phyloP scores from a whole-genome alignment of 2,888 invertebrate species.

The Lasioglossum pauxillum region DNA sequence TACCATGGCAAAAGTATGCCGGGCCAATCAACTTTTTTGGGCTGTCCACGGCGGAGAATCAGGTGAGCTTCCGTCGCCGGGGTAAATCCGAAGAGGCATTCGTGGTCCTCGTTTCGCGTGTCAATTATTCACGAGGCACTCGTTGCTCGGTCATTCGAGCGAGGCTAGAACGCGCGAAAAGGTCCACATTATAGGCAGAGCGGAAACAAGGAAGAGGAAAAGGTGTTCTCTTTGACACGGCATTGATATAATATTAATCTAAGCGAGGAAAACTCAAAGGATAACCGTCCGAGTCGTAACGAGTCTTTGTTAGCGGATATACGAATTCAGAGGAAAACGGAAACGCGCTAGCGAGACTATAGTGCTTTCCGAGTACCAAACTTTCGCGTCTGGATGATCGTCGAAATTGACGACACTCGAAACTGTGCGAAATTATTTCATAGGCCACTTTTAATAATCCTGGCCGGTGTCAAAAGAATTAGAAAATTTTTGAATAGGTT shows the following conservation, averaged over 20 bases:
- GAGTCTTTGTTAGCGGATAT: slow-evolving; percentile 59
- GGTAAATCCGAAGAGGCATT: slow-evolving; percentile 47
- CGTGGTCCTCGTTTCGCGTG: slow-evolving; percentile 37
- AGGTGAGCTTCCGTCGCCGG: neutral
- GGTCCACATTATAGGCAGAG: slow-evolving; percentile 50
- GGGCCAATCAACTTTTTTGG: slow-evolving; percentile 2
- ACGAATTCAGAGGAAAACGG: slow-evolving; percentile 49
- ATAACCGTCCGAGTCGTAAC: slow-evolving; percentile 66
- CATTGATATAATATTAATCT: slow-evolving; percentile 80
- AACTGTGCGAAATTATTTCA: neutral
- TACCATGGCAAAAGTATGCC: slow-evolving; percentile 5
- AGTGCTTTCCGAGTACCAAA: neutral
- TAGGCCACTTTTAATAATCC: neutral
- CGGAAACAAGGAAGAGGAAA: slow-evolving; percentile 45
- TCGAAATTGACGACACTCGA: neutral
- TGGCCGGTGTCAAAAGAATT: neutral
- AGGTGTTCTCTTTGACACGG: slow-evolving; percentile 74
- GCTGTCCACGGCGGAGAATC: neutral
- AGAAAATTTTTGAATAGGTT: neutral
- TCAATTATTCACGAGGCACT: slow-evolving; percentile 64
- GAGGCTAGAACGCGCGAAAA: slow-evolving; percentile 64
- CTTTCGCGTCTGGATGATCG: neutral
- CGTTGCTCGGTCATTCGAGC: slow-evolving; percentile 60
- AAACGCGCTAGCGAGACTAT: slow-evolving; percentile 1
- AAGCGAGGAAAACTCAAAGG: slow-evolving; percentile 78